Base-by-base conservation (phyloP, 2,888 invertebrate genomes). In the Andrena praecox region DNA sequence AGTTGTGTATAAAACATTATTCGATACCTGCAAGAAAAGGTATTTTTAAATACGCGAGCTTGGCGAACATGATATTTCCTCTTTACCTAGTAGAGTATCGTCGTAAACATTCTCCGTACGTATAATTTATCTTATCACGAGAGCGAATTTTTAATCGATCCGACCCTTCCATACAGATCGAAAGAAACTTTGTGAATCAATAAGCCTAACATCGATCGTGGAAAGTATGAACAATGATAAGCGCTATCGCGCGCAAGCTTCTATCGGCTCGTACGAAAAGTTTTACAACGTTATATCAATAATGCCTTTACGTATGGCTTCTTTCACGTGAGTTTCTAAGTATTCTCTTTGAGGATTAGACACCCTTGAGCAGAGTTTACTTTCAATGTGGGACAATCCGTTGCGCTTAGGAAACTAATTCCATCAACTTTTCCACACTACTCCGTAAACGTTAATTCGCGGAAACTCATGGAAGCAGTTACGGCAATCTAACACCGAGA, bases 1-100 rank as follows among this genome's bases (percentile, higher is more conserved):
- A 42, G 89, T 82, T 74, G 82, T 74, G 20, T 89, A 80, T 63
- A 92, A 87, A 81, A 90, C 82, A 68, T 89, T 89, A 83, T 89
- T 90, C 31, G 82, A 69, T 64, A 91, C 82, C 93, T 93, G 80
- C 33, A 89, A 86, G 48, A 72, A 64, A 80, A 31, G 24, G 16
- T 4, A 12, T 35, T 62, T 35, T 62, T 31, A 20, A 16, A 52
- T 16, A 69, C 16, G 3, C 42, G 12, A 35, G 10, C 35, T 35
- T 35, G 3, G 35, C 10, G 10, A 35, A 42, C 12, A 42, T 42
- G 42, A 42, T 42, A 60, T 50, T n/a, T 10, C 2, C 8, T 33
- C 10, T 33, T 29, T 54, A 35, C 16, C 7, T 24, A 42, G 1
- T 0, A 27, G 12, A 62, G 33, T 20, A 48, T 52, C 29, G 16